Conservation (phyloP, 2,888 invertebrate genomes). For the Erannis defoliaria region DNA sequence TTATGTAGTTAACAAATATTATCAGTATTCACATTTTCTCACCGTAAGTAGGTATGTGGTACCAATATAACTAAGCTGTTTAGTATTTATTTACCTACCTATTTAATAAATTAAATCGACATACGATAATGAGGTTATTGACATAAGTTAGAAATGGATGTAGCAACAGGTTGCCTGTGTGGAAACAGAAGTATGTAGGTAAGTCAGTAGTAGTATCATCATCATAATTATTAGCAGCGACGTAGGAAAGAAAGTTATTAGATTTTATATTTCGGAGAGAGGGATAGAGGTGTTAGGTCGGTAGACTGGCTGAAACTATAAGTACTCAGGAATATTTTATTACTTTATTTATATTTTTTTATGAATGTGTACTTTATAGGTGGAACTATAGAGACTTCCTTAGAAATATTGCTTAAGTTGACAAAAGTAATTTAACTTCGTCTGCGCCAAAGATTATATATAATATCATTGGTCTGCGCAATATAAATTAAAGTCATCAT, state of each 20-base stretch:
- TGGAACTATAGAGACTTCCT: too few species aligned
- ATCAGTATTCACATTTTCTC: not conserved
- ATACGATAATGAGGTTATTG: slow-evolving; percentile 60
- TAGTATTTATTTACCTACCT: slow-evolving; percentile 10
- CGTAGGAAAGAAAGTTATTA: not conserved
- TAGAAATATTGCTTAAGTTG: too few species aligned
- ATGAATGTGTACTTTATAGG: too few species aligned
- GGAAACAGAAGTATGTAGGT: slow-evolving; percentile 8
- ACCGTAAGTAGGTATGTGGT: not conserved
- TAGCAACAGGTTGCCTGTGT: slow-evolving; percentile 33
- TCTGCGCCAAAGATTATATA: too few species aligned
- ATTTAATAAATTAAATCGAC: slow-evolving; percentile 52
- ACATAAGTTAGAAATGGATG: slow-evolving; percentile 45
- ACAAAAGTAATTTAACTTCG: too few species aligned
- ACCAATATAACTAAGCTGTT: slow-evolving; percentile 2
- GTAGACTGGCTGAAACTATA: too few species aligned
- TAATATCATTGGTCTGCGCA: too few species aligned
- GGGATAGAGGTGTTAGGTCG: too few species aligned
- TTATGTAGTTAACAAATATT: not conserved
- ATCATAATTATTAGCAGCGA: not conserved
- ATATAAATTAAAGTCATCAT: too few species aligned
- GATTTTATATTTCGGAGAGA: not conserved
- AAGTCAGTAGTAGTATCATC: not conserved
- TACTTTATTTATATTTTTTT: too few species aligned
- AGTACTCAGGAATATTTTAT: too few species aligned